These are phyloP conservation scores for Helicolenus hilgendorfi DNA, from an alignment of 2,797 vertebrate genomes.

Conservation along the genomic window DNA sequence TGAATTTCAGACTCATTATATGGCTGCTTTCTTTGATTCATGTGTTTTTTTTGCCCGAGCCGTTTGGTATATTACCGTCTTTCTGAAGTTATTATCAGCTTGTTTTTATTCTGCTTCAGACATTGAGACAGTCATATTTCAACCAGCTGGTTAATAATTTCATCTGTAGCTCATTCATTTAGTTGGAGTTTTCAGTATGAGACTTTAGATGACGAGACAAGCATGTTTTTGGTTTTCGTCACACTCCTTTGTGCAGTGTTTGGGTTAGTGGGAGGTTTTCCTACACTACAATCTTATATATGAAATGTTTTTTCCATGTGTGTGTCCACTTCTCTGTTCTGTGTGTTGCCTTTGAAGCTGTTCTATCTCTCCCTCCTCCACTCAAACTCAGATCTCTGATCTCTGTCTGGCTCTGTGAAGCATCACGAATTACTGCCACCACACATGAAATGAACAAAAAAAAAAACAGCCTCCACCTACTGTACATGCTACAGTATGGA, in stretches of 20 bases:
- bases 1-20: constrained; percentile 2
- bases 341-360: constrained; percentile 57
- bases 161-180: neutral
- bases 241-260: constrained; percentile 21
- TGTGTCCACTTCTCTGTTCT: constrained; percentile 40
- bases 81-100: neutral
- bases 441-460: constrained; percentile 29
- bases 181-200: neutral
- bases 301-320: constrained; percentile 10
- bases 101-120: neutral
- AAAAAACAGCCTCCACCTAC: constrained; percentile 8
- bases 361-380: constrained; percentile 15
- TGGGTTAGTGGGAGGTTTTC: constrained; percentile 25
- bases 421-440: constrained; percentile 61
- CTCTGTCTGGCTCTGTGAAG: constrained; percentile 53
- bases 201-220: constrained; percentile 6
- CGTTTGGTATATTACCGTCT: neutral
- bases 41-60: neutral
- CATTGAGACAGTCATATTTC: neutral
- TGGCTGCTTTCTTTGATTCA: constrained; percentile 4
- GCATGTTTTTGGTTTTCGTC: constrained; percentile 45
- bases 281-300: neutral
- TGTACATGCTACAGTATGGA: constrained; percentile 22
- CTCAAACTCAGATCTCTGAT: constrained; percentile 33
- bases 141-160: neutral